Conservation (phyloP, 2,888 invertebrate genomes). For the Nemotelus nigrinus region DNA sequence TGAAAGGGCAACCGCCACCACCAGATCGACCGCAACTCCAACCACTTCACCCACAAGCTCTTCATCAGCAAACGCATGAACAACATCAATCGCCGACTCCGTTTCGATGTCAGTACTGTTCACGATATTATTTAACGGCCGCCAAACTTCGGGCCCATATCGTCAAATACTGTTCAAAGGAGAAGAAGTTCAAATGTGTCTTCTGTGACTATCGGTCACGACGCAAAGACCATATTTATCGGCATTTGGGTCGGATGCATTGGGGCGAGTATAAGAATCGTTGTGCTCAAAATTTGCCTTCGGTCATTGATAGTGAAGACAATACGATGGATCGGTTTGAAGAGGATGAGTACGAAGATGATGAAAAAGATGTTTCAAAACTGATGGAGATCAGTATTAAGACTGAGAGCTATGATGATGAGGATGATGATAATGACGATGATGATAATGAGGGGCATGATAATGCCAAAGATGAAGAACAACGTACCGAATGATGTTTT, state of each 20-base stretch:
- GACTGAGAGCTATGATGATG: conserved; percentile 49
- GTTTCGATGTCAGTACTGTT: conserved; percentile 61
- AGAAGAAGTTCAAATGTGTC: conserved; percentile 63
- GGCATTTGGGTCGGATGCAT: conserved; percentile 63
- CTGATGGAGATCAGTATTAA: conserved; percentile 35
- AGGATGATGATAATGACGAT: conserved; percentile 51
- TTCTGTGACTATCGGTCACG: conserved; percentile 64
- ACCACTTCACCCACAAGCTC: conserved; percentile 47
- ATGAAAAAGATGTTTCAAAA: conserved; percentile 46
- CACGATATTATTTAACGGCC: conserved; percentile 61
- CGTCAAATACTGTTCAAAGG: conserved; percentile 63
- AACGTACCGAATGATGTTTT: neutral
- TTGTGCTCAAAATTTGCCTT: conserved; percentile 8
- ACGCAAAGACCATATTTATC: conserved; percentile 62
- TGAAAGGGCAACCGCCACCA: conserved; percentile 46
- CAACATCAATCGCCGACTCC: conserved; percentile 10
- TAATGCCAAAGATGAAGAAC: neutral
- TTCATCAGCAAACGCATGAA: conserved; percentile 36
- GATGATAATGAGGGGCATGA: neutral
- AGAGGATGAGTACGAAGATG: conserved; percentile 52
- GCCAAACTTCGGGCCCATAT: conserved; percentile 63
- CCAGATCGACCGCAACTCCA: neutral
- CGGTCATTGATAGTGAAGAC: conserved; percentile 9
- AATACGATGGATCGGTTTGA: conserved; percentile 52
- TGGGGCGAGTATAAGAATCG: conserved; percentile 57